phyloP scores from a whole-genome alignment of 2,113 vertebrate species.

The Vidua macroura region DNA sequence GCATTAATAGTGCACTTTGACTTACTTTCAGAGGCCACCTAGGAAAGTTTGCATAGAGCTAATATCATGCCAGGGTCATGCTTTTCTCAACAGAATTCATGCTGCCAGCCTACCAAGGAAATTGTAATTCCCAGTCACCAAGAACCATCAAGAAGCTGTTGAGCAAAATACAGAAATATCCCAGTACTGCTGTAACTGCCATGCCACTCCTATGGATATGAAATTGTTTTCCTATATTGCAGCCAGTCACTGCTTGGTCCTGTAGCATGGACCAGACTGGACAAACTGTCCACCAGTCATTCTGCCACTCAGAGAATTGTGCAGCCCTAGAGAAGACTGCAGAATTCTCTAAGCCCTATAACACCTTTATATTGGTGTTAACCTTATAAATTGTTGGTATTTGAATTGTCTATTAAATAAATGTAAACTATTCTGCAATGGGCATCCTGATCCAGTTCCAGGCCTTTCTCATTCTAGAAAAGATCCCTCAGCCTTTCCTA shows the following conservation, averaged over 20 bases:
- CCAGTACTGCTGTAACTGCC: background rate
- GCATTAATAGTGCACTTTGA: background rate
- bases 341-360: background rate
- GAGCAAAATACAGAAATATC: background rate
- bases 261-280: background rate
- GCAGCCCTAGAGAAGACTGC: background rate
- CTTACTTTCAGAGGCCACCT: background rate
- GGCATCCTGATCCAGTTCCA: background rate
- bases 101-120: background rate
- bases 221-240: rapidly evolving
- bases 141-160: background rate
- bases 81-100: background rate
- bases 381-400: background rate
- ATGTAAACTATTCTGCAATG: background rate
- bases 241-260: background rate
- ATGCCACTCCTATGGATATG: background rate
- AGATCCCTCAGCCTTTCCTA: background rate
- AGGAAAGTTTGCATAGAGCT: background rate
- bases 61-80: background rate
- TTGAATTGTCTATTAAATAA: background rate
- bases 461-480: background rate
- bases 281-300: background rate
- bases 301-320: background rate
- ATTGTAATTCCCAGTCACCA: background rate
- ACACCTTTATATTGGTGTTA: background rate